Evolutionary conservation across 2,888 invertebrate species (phyloP), one percentile per base, ranked within the genome.

Genomic region (Tipula vernalis): DNA sequence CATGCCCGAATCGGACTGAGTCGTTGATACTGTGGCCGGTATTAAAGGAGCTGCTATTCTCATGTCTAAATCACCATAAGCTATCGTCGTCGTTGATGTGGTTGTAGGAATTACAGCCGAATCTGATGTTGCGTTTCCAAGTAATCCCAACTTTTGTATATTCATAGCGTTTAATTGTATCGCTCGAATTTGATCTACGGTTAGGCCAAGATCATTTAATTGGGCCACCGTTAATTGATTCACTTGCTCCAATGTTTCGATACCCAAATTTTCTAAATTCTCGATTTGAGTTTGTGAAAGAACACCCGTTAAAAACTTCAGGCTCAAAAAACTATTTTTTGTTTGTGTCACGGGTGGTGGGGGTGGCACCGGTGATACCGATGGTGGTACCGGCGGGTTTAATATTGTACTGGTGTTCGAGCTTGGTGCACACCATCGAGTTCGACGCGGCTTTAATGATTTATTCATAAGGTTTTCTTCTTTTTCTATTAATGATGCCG

Each of bases 81-180:
- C 36, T 51, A 47, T 36, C 15, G 47, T 86, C 2, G 83, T 36
- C 15, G 47, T 86, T n/a, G 83, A n/a, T 0, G 83, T 36, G 57
- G 57, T 10, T 86, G 47, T 36, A 13, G 47, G 39, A 0, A 39
- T 39, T 83, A 5, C 44, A 28, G 12, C 5, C 44, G 41, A 13
- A 28, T 86, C 42, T 36, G 87, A 12, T 36, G 86, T 36, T 83
- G 83, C 0, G n/a, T 44, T 44, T 5, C 36, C n/a, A 8, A 41
- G 87, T 5, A 93, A 91, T 87, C 93, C 93, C 89, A 93, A 90
- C 89, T 93, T 93, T 89, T 93, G 93, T 89, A 93, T 93, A 88
- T 92, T 93, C 91, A 93, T 92, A 8, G 94, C 94, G 90, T 93
- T 94, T 87, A 93, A 90, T 89, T 94, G 94, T 88, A 94, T 94